A percentile compares a stretch with the other conserved stretches of the same genome.
phyloP scores from a whole-genome alignment of 2,888 invertebrate genomes.

The Acleris emargana region DNA sequence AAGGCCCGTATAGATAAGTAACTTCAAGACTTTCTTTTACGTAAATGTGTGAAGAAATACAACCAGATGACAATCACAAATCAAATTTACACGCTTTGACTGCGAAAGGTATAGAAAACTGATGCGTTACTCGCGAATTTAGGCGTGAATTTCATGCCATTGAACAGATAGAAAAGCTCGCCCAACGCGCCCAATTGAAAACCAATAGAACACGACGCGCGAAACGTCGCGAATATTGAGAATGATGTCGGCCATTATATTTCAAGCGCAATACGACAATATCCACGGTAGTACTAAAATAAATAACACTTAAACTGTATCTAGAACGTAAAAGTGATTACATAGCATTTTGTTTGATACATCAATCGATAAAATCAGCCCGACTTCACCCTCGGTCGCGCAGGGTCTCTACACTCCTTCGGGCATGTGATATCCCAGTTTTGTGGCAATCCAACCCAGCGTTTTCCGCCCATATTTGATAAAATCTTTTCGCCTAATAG shows the following conservation, averaged over 20 bases:
- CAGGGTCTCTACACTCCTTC: no score
- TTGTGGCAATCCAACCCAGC: no score
- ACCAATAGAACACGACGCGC: slow-evolving; percentile 26
- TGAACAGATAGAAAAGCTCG: not conserved
- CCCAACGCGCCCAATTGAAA: slow-evolving; percentile 17
- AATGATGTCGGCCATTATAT: slow-evolving; percentile 14
- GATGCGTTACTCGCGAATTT: not conserved
- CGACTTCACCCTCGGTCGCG: no score
- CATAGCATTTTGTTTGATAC: not conserved
- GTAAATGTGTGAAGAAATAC: no score
- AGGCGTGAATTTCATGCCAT: not conserved
- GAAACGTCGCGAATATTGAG: slow-evolving; percentile 19
- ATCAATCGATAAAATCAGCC: no score
- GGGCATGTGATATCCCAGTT: no score
- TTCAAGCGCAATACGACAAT: slow-evolving; percentile 3
- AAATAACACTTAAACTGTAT: not conserved
- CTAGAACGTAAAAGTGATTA: not conserved
- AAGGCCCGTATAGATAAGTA: no score
- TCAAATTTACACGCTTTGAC: not conserved
- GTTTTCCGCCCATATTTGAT: no score
- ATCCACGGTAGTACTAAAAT: slow-evolving; percentile 1
- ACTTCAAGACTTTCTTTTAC: no score
- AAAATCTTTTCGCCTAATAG: no score
- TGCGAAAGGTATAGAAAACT: not conserved
- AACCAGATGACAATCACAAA: no score